Evolutionary conservation across 2,797 vertebrate genomes (phyloP), one percentile per base, ranked within the genome.

Genomic region (Rallus crepitans): DNA sequence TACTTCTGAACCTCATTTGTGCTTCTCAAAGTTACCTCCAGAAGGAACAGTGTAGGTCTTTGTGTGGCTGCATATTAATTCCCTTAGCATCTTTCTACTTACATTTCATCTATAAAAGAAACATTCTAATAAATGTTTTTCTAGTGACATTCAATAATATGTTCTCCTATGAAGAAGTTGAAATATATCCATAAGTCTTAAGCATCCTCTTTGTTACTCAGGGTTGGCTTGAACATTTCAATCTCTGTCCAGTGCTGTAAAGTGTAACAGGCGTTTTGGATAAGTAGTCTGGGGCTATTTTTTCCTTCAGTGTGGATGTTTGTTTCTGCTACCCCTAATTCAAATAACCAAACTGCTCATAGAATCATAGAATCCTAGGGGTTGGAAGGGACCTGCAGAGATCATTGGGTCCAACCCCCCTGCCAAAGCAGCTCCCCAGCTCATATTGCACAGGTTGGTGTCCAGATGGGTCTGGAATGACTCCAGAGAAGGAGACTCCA

Each of bases 171-270:
- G 86, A 92, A 77, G 33, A 75, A 82, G 48, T 39, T 78, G 64
- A 94, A 96, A 78, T 78, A 42, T 9, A 69, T 57, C 88, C 71
- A 60, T 94, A 84, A 89, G 64, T 85, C 56, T 92, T 82, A 85
- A 94, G 80, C 45, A 56, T 56, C 15, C 56, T 65, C 66, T 71
- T 91, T 94, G 69, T 89, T 91, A 61, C 82, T 81, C 5, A 35
- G 48, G 31, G 9, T 79, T 97, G 94, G 92, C 93, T 92, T 68
- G 42, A 73, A 35, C 45, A n/a, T 80, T 81, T 30, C 55, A 50
- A 33, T 81, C 93, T 81, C 79, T 92, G 73, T 96, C 93, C 95
- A 95, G 87, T 31, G 53, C 82, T 95, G 80, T 96, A 96, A 93
- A 96, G 83, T 15, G 7, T 89, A 96, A 87, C 31, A 56, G 78